Evolutionary conservation across 2,888 invertebrate species (phyloP).

Genomic region (Axea sp.): DNA sequence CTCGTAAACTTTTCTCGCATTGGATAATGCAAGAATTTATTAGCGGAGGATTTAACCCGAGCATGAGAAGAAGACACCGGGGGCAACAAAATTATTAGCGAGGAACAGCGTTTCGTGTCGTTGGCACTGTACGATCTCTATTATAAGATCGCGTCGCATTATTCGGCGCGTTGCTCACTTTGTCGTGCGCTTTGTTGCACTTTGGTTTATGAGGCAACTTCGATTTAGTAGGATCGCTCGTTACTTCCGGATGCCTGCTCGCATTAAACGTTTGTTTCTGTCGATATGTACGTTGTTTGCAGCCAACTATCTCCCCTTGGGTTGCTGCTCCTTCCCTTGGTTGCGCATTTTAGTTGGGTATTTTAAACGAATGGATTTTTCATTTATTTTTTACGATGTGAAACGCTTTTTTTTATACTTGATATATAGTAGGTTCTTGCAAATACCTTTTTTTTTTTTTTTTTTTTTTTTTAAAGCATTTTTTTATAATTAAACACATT

Average conservation of each 20-base stretch:
- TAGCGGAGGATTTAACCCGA: conserved; percentile 62
- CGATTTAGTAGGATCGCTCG: conserved; percentile 65
- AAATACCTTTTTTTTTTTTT: too few relatives aligned
- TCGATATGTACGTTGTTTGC: conserved; percentile 48
- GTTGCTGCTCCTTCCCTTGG: conserved; percentile 20
- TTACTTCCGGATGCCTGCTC: conserved; percentile 76
- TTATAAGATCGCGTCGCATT: conserved; percentile 67
- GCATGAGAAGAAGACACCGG: conserved; percentile 33
- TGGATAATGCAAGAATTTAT: conserved; percentile 68
- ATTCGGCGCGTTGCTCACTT: conserved; percentile 69
- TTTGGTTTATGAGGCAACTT: conserved; percentile 72
- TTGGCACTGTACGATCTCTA: conserved; percentile 65
- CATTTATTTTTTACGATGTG: too few relatives aligned
- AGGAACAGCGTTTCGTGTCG: conserved; percentile 34
- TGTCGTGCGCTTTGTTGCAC: conserved; percentile 68
- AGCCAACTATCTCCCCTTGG: conserved; percentile 39
- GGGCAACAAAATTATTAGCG: conserved; percentile 41
- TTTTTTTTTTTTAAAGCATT: too few relatives aligned
- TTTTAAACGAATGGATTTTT: too few relatives aligned
- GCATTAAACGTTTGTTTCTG: conserved; percentile 74
- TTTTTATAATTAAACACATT: too few relatives aligned
- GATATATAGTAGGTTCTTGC: too few relatives aligned
- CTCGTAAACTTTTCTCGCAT: conserved; percentile 63
- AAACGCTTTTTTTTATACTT: too few relatives aligned
- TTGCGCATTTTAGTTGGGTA: conserved; percentile 9